Conservation (phyloP, 2,888 invertebrate species). For the Cryptophagus acutangulus region DNA sequence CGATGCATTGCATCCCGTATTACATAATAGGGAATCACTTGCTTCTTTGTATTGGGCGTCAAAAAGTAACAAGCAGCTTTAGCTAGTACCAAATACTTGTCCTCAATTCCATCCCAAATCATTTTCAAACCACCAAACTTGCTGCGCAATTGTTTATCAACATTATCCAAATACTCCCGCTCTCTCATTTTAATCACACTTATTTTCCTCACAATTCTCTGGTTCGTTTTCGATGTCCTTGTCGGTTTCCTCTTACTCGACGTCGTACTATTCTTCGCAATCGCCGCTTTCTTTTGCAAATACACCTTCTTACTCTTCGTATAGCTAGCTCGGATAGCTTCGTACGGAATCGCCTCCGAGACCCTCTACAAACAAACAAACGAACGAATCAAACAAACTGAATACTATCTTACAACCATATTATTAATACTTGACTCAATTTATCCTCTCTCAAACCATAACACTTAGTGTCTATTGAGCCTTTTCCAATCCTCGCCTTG, state of each 20-base stretch:
- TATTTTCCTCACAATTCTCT: constrained; percentile 21
- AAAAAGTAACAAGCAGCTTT: constrained; percentile 60
- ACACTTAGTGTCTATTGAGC: constrained; percentile 1
- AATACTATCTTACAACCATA: neutral
- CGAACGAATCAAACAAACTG: neutral
- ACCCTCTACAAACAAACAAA: constrained; percentile 6
- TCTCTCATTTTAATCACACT: constrained; percentile 13
- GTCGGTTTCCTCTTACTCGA: constrained; percentile 6
- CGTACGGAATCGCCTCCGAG: constrained; percentile 15
- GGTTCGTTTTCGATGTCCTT: constrained; percentile 13
- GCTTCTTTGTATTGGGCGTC: constrained; percentile 46
- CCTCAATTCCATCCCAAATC: constrained; percentile 64
- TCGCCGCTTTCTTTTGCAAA: constrained; percentile 4
- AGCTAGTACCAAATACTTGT: constrained; percentile 62
- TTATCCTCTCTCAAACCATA: constrained; percentile 10
- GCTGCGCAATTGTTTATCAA: constrained; percentile 59
- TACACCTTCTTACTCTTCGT: constrained; percentile 13
- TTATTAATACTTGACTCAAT: constrained; percentile 1
- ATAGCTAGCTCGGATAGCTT: constrained; percentile 5
- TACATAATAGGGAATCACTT: constrained; percentile 46
- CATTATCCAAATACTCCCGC: constrained; percentile 52
- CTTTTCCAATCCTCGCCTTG: neutral
- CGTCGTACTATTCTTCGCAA: neutral
- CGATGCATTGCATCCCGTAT: constrained; percentile 56
- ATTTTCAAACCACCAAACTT: constrained; percentile 55